Base-by-base conservation (phyloP, 2,113 vertebrate species). In the Peucedramus taeniatus region DNA sequence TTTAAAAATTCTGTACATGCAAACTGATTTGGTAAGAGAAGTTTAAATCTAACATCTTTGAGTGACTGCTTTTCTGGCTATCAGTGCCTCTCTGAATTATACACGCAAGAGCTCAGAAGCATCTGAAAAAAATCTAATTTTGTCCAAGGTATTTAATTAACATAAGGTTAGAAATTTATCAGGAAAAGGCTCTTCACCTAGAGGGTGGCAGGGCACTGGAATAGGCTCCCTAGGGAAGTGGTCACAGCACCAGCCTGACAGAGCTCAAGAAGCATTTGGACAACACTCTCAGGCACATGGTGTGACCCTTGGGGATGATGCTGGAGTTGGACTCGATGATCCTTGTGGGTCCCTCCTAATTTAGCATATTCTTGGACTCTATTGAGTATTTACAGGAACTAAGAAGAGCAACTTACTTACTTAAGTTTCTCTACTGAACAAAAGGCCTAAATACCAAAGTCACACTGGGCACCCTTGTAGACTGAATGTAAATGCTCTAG, bases 201-300 rank as follows among this genome's bases (percentile, higher is more conserved):
- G 21, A 40, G 23, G 30, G 3, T 56, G n/a, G 6, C 0, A 56
- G 42, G 23, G 23, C 59, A 57, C 6, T 7, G 30, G 20, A 59
- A 59, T 27, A 76, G 49, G 37, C 11, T 28, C 27, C 22, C 22
- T 5, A 68, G 33, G 9, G 27, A 1, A 51, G 45, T 33, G 27
- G 18, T 33, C 33, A 44, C 11, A 51, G 71, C 22, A 51, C 2
- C 27, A 60, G 14, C 27, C 53, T 60, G 83, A 22, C 22, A 44
- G 61, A 59, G 22, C 0, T 33, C 53, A 68, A 27, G 45, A 7
- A 19, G 2, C 3, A 1, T 44, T 68, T 60, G 63, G 18, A 33
- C 27, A 77, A 33, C 5, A 4, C 21, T 31, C 3, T 5, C 33
- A 44, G 53, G 33, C 9, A 68, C 18, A 13, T 0, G 5, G 4